phyloP scores from a whole-genome alignment of 2,113 vertebrate species.

The Montifringilla adamsi region DNA sequence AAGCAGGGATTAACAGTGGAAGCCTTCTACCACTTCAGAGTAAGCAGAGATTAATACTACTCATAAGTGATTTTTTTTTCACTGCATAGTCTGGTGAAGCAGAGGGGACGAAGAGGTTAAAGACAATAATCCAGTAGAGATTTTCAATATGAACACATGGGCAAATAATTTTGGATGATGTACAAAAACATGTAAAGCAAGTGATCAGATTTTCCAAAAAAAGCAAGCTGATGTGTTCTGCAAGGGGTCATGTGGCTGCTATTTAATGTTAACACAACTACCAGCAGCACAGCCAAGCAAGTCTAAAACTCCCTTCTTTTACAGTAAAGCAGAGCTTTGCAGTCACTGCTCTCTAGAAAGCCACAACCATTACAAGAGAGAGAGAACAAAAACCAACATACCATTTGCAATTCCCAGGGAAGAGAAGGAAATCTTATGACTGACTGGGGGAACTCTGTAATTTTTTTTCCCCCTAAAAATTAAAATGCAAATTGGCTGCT shows the following conservation, averaged over 20 bases:
- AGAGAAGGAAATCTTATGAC: rapidly evolving
- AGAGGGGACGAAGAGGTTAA: neutral
- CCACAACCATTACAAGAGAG: neutral
- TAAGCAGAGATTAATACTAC: neutral
- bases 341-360: neutral
- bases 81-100: neutral
- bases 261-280: neutral
- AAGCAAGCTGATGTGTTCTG: neutral
- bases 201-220: neutral
- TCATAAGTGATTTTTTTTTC: neutral
- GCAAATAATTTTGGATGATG: neutral
- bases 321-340: neutral
- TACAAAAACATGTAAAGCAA: neutral
- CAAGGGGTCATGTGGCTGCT: neutral
- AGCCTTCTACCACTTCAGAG: neutral
- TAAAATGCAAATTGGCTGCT: neutral
- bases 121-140: neutral
- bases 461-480: neutral
- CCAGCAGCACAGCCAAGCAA: neutral
- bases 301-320: neutral
- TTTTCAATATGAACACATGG: neutral
- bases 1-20: neutral
- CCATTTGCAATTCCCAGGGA: neutral
- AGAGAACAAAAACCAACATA: neutral
- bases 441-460: neutral